Evolutionary conservation across 2,797 vertebrate genomes (phyloP).

Genomic region (Ispidina lecontei): DNA sequence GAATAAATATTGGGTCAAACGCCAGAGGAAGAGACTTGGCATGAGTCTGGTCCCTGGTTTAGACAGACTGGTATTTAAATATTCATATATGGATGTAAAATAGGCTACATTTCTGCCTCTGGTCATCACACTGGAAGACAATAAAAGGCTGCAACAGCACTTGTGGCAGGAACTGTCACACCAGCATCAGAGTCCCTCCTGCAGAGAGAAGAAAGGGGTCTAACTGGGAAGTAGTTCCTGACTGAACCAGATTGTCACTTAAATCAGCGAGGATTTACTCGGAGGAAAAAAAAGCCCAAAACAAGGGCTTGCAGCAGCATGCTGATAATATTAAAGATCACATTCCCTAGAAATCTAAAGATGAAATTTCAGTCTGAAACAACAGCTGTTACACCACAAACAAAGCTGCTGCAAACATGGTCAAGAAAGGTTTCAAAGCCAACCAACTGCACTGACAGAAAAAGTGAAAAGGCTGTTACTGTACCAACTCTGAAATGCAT

Average conservation of each 20-base stretch:
- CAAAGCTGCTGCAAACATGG: slow-evolving; percentile 45
- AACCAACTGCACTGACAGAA: neutral
- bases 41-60: neutral
- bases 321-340: neutral
- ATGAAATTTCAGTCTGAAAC: slow-evolving; percentile 34
- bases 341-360: neutral
- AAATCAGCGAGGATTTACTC: neutral
- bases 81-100: neutral
- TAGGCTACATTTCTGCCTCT: neutral
- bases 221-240: neutral
- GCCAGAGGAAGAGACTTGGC: neutral
- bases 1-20: neutral
- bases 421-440: slow-evolving; percentile 51
- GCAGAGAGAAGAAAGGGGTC: neutral
- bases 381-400: slow-evolving; percentile 45
- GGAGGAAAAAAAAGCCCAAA: neutral
- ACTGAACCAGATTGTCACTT: neutral
- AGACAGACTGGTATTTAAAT: neutral
- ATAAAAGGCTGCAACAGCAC: neutral
- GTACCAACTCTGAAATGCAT: neutral
- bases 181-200: neutral
- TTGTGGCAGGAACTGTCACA: neutral
- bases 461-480: slow-evolving; percentile 32
- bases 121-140: neutral
- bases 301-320: neutral